Evolutionary conservation across 2,797 vertebrate species (phyloP).

Genomic region (Lepus oiostolus): DNA sequence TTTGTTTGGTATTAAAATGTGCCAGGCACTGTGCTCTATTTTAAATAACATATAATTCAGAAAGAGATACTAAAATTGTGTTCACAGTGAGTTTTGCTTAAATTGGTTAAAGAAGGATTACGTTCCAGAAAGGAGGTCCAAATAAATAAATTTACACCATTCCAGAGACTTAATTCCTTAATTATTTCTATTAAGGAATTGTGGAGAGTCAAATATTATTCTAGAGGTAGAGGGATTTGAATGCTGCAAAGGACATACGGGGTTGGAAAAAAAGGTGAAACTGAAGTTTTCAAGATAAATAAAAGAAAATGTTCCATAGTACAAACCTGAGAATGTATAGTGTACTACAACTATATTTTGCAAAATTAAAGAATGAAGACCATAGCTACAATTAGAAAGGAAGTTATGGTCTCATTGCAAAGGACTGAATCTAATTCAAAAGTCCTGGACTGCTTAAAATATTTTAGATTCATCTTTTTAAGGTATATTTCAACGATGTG

Average conservation of each 20-base stretch:
- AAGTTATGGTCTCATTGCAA: neutral
- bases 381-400: neutral
- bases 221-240: neutral
- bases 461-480: neutral
- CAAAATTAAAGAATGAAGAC: neutral
- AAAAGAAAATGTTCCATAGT: neutral
- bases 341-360: neutral
- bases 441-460: neutral
- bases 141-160: neutral
- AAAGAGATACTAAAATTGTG: neutral
- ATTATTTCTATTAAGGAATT: neutral
- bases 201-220: neutral
- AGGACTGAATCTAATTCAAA: neutral
- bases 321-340: neutral
- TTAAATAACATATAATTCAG: neutral
- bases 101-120: neutral
- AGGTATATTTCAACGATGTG: neutral
- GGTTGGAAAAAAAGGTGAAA: neutral
- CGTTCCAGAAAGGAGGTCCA: neutral
- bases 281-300: neutral
- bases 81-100: neutral
- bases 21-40: neutral
- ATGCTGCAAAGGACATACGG: neutral
- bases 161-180: neutral
- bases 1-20: neutral